Base-by-base conservation (phyloP, 2,888 invertebrate genomes). In the Eucera pruinosa region DNA sequence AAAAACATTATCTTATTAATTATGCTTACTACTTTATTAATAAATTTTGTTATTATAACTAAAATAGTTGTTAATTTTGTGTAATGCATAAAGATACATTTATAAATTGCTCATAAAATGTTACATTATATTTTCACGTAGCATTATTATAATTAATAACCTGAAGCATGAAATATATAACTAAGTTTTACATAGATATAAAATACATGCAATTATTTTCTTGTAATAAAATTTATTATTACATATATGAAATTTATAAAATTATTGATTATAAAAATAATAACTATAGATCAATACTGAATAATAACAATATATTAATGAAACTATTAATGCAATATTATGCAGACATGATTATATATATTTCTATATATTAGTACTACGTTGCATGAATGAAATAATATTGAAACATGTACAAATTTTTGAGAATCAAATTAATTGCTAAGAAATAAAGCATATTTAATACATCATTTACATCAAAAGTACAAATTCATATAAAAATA, bases 1-100 rank as follows among this genome's bases (percentile, higher is more conserved):
- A 33, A 57, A 60, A 57, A 62, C 25, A 64, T 47, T 55, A 66
- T 27, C 45, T 20, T 70, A 36, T n/a, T 5, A 5, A 33, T 33
- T 33, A 60, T 30, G 39, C 18, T 41, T 50, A 61, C 45, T 33
- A 5, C 3, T 33, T 33, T 33, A 5, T 33, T 7, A 33, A 33
- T 5, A 33, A 7, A 7, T 33, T 33, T 33, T 33, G 3, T 45
- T 18, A 45, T 18, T 23, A 20, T 20, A 41, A 30, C 18, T 39
- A 23, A 7, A 11, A 36, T 9, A 20, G 0, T 7, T 20, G n/a
- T 3, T 60, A 18, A 41, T 25, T 54, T 64, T 30, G 30, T 47
- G 4, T 39, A 36, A 43, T 45, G n/a, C 36, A 25, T 27, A 54
- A 68, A 47, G 36, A 41, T 5, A 36, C 33, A 72, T 36, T 48